Conservation (phyloP, 2,113 vertebrate species). For the Vimba vimba region DNA sequence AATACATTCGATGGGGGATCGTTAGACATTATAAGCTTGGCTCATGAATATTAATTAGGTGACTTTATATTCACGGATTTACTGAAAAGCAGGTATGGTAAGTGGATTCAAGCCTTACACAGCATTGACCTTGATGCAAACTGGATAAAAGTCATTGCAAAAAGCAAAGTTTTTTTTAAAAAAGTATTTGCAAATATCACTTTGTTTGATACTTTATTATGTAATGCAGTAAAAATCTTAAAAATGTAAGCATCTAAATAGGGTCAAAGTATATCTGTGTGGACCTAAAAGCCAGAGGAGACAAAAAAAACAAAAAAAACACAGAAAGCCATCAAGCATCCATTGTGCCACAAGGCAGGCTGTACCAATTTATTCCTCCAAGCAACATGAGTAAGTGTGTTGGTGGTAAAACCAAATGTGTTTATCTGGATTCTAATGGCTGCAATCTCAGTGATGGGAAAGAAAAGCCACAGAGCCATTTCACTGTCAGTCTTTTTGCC, state of each 20-base stretch:
- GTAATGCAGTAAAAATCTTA: no score
- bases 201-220: no score
- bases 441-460: constrained; percentile 24
- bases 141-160: background rate
- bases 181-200: no score
- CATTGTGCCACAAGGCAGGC: background rate
- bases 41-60: background rate
- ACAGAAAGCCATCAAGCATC: background rate
- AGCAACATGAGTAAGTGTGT: background rate
- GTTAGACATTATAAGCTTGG: background rate
- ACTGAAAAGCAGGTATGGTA: background rate
- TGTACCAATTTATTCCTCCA: background rate
- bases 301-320: no score
- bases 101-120: background rate
- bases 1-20: background rate
- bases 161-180: background rate
- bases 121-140: constrained; percentile 5
- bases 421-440: background rate
- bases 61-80: background rate
- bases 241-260: background rate
- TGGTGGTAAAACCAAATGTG: background rate
- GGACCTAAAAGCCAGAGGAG: background rate
- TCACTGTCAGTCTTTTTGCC: constrained; percentile 9
- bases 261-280: background rate
- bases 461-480: constrained; percentile 5